Conservation (phyloP, 2,113 vertebrate species). For the Dasyprocta punctata region DNA sequence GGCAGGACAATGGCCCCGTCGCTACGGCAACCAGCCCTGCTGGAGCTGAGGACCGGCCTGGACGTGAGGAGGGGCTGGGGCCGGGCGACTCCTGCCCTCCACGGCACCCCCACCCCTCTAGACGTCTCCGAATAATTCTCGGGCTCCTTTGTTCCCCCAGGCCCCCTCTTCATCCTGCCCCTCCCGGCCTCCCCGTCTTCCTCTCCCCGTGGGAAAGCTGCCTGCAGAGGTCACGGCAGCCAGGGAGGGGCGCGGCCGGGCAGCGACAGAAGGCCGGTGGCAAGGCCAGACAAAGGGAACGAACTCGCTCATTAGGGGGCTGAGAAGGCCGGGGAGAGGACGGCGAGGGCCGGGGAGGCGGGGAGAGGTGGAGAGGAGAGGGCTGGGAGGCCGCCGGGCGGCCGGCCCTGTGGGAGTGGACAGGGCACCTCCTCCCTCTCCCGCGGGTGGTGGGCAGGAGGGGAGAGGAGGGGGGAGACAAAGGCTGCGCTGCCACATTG, state of each 20-base stretch:
- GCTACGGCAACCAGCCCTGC: slow-evolving; percentile 75
- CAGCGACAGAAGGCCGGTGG: slow-evolving; percentile 83
- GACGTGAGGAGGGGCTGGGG: not conserved
- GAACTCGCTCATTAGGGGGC: slow-evolving; percentile 79
- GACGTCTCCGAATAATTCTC: slow-evolving; percentile 84
- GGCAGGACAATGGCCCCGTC: slow-evolving; percentile 74
- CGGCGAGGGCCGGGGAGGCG: not conserved
- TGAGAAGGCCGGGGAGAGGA: slow-evolving; percentile 76
- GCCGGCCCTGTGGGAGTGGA: slow-evolving; percentile 55
- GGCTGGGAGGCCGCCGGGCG: not conserved
- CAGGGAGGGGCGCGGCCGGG: slow-evolving; percentile 59
- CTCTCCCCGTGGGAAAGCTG: slow-evolving; percentile 86
- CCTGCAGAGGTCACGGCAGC: slow-evolving; percentile 75
- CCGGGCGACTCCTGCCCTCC: not conserved
- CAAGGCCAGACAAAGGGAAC: slow-evolving; percentile 82
- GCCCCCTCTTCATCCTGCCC: slow-evolving; percentile 65
- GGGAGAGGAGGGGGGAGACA: slow-evolving; percentile 39
- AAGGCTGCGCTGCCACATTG: slow-evolving; percentile 67
- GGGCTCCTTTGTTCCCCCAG: slow-evolving; percentile 79
- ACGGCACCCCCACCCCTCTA: slow-evolving; percentile 72
- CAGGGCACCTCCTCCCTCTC: not conserved
- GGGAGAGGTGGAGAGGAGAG: slow-evolving; percentile 59
- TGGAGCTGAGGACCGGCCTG: slow-evolving; percentile 69
- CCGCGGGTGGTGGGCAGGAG: not conserved
- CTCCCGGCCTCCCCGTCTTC: slow-evolving; percentile 55